Evolutionary conservation across 2,797 vertebrate species (phyloP), one percentile per base, ranked within the genome.

Genomic region (Sebastes iracundus): DNA sequence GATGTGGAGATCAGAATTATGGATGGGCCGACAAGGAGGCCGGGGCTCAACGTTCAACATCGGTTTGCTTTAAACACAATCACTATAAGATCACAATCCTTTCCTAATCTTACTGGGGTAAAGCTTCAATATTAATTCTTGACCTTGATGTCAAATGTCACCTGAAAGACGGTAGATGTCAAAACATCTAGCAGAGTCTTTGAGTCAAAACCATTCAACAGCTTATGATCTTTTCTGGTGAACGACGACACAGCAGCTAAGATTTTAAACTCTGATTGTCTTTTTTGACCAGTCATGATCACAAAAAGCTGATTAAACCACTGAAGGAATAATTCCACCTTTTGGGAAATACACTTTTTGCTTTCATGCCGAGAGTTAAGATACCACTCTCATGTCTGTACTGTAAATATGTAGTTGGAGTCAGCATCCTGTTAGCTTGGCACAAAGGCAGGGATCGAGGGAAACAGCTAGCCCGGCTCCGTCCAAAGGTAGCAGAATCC

Each of bases 381-480:
- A 9, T 49, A 20, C 46, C 0, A 49, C 0, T 20, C 46, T 20
- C 46, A 0, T 49, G 18, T 49, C 18, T 20, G 18, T 49, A 49
- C 46, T 0, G 0, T 49, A 49, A 49, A 20, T 49, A 49, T 20
- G 46, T 20, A 49, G 18, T 0, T 49, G 46, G 46, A 49, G 16
- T 8, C 46, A 49, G 46, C 46, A 49, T 49, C 46, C 18, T 49
- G 46, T 49, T 49, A 49, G 46, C 16, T 46, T 20, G 16, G 16
- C 42, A 46, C 0, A 46, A 46, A 46, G 42, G 42, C 42, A 46
- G 42, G 42, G 0, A 18, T 0, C 42, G 16, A 3, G 42, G 42
- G 42, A 46, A 46, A 46, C 16, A 18, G 7, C 0, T 20, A 49
- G 18, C 18, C 18, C 0, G 16, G 46, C 46, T 49, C 46, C 0